Evolutionary conservation across 2,888 invertebrate genomes (phyloP).

Genomic region (Acleris literana): DNA sequence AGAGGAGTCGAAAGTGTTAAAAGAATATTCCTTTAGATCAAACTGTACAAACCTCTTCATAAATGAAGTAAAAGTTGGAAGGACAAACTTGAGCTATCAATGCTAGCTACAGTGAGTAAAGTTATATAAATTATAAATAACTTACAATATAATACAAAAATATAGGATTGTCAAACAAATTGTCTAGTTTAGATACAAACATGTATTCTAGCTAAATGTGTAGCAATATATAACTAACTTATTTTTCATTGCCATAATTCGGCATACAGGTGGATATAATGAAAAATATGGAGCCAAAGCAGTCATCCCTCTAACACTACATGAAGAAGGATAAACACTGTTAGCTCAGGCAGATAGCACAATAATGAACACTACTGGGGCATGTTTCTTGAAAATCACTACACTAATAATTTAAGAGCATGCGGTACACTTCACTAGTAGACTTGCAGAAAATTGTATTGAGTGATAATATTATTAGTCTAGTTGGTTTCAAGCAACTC

Average conservation of each 20-base stretch:
- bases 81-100: conserved; percentile 49
- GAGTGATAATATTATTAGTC: too few relatives aligned
- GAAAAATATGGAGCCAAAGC: too few relatives aligned
- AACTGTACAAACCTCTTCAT: conserved; percentile 10
- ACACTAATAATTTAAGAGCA: too few relatives aligned
- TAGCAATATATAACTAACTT: conserved; percentile 6
- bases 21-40: conserved; percentile 5
- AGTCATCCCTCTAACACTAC: too few relatives aligned
- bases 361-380: too few relatives aligned
- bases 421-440: too few relatives aligned
- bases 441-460: too few relatives aligned
- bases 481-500: too few relatives aligned
- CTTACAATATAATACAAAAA: conserved; percentile 32
- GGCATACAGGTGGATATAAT: too few relatives aligned
- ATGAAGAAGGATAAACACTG: too few relatives aligned
- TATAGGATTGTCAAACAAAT: conserved; percentile 27
- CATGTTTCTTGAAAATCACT: too few relatives aligned
- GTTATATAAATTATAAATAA: conserved; percentile 10
- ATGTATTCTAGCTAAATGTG: conserved; percentile 15
- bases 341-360: too few relatives aligned
- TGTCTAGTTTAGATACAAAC: conserved; percentile 11
- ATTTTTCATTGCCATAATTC: not conserved
- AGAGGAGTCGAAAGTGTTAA: not conserved
- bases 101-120: conserved; percentile 24
- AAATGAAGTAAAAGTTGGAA: conserved; percentile 41